Base-by-base conservation (phyloP, 53 echinoderm and acorn worm species). In the Paelopatides confundens region DNA sequence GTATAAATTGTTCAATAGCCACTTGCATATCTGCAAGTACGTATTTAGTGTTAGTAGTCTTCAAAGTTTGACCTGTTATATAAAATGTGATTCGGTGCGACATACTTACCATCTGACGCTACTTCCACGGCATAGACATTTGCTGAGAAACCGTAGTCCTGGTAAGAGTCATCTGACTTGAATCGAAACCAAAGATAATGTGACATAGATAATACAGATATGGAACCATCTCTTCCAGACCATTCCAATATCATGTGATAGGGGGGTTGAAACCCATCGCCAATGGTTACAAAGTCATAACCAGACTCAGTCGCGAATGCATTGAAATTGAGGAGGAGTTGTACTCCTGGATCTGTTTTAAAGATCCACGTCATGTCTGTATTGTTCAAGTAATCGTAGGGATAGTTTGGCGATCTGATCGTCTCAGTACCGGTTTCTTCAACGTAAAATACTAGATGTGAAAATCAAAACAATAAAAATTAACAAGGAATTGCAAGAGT, bases 221-320 rank as follows among this genome's bases (percentile, higher is more conserved):
- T 62, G 21, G 65, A 63, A 13, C 52, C 32, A 53, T 53, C 54
- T 2, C 11, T 11, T 27, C 84, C 84, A 63, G 84, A 83, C 63
- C 84, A 63, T 38, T 28, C 14, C 37, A 63, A 12, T 30, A 63
- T 23, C 36, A 36, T 35, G 63, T 37, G 26, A 40, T 11, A 10
- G 39, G 62, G 31, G 1, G 35, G 35, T 17, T 54, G 63, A 15
- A 62, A 62, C 10, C 82, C 82, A 11, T 63, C 36, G 34, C 82
- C 63, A 17, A 62, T 82, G 31, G 58, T 33, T 4, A 82, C 62
- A 62, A 82, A 82, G 14, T 82, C 82, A 34, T 63, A 82, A 2
- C 58, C 35, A 1, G 9, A 14, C 39, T 82, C 82, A 21, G 82
- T 82, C 7, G 33, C 7, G 37, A 82, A 82, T 9, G 18, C 15